A percentile compares a stretch with the other conserved stretches of the same genome.
Conservation (phyloP, 2,113 vertebrate species). For the Myxocyprinus asiaticus region DNA sequence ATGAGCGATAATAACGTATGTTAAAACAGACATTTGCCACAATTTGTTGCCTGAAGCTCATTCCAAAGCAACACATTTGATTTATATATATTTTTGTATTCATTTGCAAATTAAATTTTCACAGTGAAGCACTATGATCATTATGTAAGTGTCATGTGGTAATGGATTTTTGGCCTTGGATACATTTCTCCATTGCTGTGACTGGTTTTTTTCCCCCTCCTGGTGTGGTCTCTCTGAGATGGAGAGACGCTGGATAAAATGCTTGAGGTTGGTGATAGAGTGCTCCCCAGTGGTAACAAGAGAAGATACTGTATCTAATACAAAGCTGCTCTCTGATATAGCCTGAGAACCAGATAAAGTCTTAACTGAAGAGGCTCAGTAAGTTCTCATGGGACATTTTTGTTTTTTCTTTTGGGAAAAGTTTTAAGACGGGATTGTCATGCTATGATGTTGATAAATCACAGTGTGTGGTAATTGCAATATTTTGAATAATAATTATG, state of each 20-base stretch:
- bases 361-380: neutral
- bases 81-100: conserved; percentile 18
- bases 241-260: neutral
- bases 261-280: conserved; percentile 19
- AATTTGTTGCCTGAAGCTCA: conserved; percentile 1
- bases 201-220: neutral
- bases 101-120: neutral
- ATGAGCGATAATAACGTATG: neutral
- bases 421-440: neutral
- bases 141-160: conserved; percentile 6
- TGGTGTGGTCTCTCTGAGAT: neutral
- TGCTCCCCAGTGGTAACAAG: conserved; percentile 47
- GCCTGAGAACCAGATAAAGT: neutral
- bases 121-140: conserved; percentile 3
- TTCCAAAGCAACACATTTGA: conserved; percentile 12
- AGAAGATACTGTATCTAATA: neutral
- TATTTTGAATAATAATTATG: neutral
- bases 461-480: no score
- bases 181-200: neutral
- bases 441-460: no score
- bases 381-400: neutral
- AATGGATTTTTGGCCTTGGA: conserved; percentile 12
- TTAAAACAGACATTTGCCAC: neutral
- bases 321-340: conserved; percentile 6
- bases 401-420: neutral